Percentiles rank a stretch among this genome's conserved stretches.
Conservation (phyloP, 1,140 invertebrate species). For the Drosophila elegans region DNA sequence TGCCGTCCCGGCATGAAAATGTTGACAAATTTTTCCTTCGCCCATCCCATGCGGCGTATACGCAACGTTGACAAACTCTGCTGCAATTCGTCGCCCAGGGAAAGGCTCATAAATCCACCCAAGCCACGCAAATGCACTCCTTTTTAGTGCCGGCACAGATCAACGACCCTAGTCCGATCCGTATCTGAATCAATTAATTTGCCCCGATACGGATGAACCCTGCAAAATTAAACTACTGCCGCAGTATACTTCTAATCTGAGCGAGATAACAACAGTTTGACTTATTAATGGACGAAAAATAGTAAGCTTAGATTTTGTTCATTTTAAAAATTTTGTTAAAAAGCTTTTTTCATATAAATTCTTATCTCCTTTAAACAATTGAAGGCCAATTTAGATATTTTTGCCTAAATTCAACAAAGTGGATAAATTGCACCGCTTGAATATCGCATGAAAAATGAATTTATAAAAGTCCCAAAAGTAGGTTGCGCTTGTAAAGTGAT, state of each 20-base stretch:
- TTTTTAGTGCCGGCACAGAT: slow-evolving; percentile 3
- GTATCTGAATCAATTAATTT: slow-evolving; percentile 48
- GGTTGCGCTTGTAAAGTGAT: too few relatives aligned
- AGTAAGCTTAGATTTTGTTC: not conserved
- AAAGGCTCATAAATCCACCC: slow-evolving; percentile 34
- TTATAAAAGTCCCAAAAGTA: not conserved
- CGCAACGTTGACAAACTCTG: slow-evolving; percentile 44
- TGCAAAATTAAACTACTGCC: slow-evolving; percentile 17
- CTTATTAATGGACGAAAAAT: slow-evolving; percentile 12
- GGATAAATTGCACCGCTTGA: slow-evolving; percentile 10
- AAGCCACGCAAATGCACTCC: not conserved
- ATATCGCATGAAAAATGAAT: slow-evolving; percentile 21
- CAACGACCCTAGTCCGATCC: slow-evolving; percentile 9
- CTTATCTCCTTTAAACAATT: slow-evolving; percentile 1
- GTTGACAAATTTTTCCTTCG: slow-evolving; percentile 71
- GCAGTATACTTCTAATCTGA: slow-evolving; percentile 11
- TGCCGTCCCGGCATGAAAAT: slow-evolving; percentile 62
- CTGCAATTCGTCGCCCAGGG: slow-evolving; percentile 46
- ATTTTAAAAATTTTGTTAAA: slow-evolving; percentile 10
- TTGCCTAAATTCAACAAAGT: not conserved
- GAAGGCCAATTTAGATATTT: slow-evolving; percentile 9
- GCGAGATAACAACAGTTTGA: not conserved
- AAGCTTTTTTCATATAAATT: not conserved
- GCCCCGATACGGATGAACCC: slow-evolving; percentile 22
- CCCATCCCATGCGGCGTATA: slow-evolving; percentile 45